Evolutionary conservation across 2,888 invertebrate genomes (phyloP).

Genomic region (Pheosia tremula): DNA sequence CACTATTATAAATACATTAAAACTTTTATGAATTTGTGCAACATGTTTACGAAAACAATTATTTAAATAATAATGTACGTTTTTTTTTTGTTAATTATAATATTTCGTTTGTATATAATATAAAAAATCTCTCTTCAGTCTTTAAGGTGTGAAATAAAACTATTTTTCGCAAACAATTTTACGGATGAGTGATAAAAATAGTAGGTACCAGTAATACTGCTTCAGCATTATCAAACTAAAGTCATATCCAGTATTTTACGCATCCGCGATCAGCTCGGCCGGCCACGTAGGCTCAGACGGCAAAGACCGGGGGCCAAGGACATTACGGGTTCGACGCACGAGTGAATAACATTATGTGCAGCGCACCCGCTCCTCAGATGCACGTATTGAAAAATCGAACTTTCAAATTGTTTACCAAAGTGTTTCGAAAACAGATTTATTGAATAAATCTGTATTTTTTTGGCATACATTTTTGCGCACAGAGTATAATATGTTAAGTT

Average conservation of each 20-base stretch:
- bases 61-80: no score
- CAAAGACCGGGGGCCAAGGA: constrained; percentile 51
- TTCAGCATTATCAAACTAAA: background rate
- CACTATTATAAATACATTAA: no score
- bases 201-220: no score
- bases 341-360: constrained; percentile 49
- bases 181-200: no score
- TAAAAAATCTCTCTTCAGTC: no score
- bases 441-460: background rate
- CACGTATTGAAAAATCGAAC: constrained; percentile 35
- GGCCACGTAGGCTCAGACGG: constrained; percentile 41
- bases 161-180: no score
- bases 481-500: background rate
- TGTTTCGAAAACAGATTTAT: constrained; percentile 10
- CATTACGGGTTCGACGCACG: constrained; percentile 51
- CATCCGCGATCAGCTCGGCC: constrained; percentile 9
- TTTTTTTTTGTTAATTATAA: no score
- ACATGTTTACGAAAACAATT: no score
- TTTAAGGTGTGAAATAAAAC: no score
- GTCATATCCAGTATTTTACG: background rate
- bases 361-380: constrained; percentile 40
- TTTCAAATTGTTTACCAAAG: constrained; percentile 26
- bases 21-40: no score
- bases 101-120: no score
- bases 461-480: background rate